Evolutionary conservation across 2,797 vertebrate genomes (phyloP), one percentile per base, ranked within the genome.

Genomic region (Neoniphon sammara): DNA sequence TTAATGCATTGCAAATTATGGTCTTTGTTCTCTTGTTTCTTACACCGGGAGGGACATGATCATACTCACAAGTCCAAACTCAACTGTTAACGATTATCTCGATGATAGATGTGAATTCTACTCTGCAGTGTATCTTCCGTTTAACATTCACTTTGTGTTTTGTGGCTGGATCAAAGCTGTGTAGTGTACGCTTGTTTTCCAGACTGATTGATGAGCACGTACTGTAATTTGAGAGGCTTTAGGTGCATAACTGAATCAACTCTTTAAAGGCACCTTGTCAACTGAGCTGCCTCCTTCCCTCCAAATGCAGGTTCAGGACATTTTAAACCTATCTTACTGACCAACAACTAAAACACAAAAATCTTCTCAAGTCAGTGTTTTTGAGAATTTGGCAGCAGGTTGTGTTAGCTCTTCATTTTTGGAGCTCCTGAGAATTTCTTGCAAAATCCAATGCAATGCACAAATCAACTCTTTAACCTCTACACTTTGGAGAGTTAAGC

Each of bases 131-230:
- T 66, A 66, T 36, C 59, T 14, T 14, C 54, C 56, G 73, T 77
- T 84, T 77, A 60, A 76, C 70, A 75, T 42, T 73, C 47, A 64
- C 78, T 72, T 73, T 73, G 75, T 77, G 65, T 82, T 66, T 64
- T 70, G 58, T 78, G 83, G 67, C 77, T 64, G 69, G 71, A 81
- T 87, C 75, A 74, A 80, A 82, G 82, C 68, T 55, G 36, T 52
- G 55, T 49, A 70, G 76, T 77, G 66, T 66, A 67, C n/a, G 65
- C 76, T 80, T 83, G 79, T 86, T 89, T 87, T 84, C 75, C 80
- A 74, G 70, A 87, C 71, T 87, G 84, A 89, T 87, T 90, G 77
- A 91, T 89, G 78, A 86, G 73, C 69, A 79, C 75, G 83, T 83
- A 78, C 90, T 89, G 84, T 83, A 77, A 91, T 89, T 88, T 85